Percentiles rank a stretch among this genome's conserved stretches.
Evolutionary conservation across 2,113 vertebrate species (phyloP).

Genomic region (Notiomystis cincta): DNA sequence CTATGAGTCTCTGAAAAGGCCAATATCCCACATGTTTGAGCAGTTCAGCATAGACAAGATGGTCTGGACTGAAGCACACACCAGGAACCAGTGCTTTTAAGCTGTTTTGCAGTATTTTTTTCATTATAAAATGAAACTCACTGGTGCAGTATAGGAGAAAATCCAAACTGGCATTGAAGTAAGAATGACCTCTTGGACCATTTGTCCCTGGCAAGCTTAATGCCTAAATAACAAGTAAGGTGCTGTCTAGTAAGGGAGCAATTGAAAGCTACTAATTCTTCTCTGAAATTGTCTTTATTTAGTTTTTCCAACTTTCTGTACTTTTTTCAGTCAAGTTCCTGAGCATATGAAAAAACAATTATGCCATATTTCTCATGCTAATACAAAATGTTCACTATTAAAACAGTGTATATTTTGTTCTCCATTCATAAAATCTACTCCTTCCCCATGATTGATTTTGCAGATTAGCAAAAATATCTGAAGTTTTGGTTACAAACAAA

Average conservation of each 20-base stretch:
- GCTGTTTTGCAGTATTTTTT: background rate
- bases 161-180: background rate
- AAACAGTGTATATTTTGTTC: background rate
- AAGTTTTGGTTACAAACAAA: background rate
- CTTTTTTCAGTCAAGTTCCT: background rate
- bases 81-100: background rate
- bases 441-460: background rate
- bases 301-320: background rate
- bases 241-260: background rate
- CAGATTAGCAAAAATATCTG: background rate
- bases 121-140: background rate
- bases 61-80: background rate
- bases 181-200: background rate
- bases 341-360: background rate
- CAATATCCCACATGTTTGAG: background rate
- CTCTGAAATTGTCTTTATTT: conserved; percentile 16
- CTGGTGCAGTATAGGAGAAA: background rate
- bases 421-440: conserved; percentile 48
- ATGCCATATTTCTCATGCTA: background rate
- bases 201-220: background rate
- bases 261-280: conserved; percentile 1
- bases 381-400: background rate
- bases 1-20: background rate
- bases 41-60: background rate
- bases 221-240: background rate